These are phyloP conservation scores for Athene cunicularia DNA, from an alignment of 2,113 vertebrate species.

Conservation along the genomic window DNA sequence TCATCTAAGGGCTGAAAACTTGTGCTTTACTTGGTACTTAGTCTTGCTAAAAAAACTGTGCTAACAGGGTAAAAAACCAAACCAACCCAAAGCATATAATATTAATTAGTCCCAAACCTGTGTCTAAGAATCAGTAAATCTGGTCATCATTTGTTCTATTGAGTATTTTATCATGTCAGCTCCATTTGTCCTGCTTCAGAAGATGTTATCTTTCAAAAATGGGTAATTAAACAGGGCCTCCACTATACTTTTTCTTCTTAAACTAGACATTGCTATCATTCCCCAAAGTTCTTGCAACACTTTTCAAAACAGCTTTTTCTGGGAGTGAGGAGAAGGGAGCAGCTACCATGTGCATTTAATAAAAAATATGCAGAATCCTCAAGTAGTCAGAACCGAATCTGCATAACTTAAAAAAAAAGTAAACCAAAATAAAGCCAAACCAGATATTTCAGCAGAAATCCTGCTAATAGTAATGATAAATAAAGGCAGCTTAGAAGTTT, in stretches of 20 bases:
- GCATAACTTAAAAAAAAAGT: not conserved
- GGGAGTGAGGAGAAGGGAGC: not conserved
- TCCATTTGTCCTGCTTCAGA: not conserved
- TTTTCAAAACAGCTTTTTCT: not conserved
- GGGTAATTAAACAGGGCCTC: not conserved
- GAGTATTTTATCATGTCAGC: not conserved
- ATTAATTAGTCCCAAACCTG: not conserved
- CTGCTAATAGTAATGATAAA: not conserved
- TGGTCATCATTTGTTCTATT: not conserved
- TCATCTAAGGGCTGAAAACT: not conserved
- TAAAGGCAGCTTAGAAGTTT: not conserved
- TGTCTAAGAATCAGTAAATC: not conserved
- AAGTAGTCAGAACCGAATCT: not conserved
- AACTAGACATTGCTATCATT: not conserved
- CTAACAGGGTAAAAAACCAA: not conserved
- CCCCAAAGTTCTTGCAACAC: not conserved
- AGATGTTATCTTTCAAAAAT: not conserved
- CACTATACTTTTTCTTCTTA: not conserved
- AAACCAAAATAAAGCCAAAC: not conserved
- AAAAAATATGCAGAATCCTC: not conserved
- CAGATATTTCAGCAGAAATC: not conserved
- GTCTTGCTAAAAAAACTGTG: not conserved
- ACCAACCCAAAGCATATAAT: not conserved
- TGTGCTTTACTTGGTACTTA: fast-evolving
- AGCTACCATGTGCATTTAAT: not conserved